Percentiles rank a stretch among this genome's conserved stretches.
Evolutionary conservation across 2,113 vertebrate species (phyloP).

Genomic region (Scortum barcoo): DNA sequence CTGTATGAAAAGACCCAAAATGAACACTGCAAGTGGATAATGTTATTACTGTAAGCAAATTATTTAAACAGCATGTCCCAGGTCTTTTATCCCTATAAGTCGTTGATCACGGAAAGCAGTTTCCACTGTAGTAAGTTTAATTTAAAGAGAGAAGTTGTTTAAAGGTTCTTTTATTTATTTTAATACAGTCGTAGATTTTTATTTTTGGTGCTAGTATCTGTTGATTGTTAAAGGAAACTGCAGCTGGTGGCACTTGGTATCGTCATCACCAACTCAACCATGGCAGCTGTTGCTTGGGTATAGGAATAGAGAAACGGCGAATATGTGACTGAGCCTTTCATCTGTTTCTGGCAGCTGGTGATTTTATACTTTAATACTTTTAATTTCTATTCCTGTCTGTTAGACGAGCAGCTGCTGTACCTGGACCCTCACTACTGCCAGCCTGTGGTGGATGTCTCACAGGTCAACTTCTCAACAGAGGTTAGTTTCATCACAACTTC

Average conservation of each 20-base stretch:
- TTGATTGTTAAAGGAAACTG: neutral
- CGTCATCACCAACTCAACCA: neutral
- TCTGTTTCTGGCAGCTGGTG: neutral
- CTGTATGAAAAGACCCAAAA: no score
- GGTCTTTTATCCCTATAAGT: no score
- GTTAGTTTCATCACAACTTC: conserved; percentile 82
- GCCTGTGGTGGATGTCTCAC: conserved; percentile 87
- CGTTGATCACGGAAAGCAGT: no score
- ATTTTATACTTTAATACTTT: conserved; percentile 7
- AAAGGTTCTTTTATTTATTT: neutral
- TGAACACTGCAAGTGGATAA: no score
- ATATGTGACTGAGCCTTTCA: neutral
- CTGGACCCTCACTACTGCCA: conserved; percentile 96
- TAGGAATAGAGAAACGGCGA: neutral
- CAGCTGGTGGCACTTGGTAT: neutral
- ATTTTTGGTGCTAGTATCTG: neutral
- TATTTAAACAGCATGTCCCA: no score
- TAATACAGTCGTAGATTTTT: neutral
- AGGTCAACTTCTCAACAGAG: conserved; percentile 88
- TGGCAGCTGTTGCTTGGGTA: neutral
- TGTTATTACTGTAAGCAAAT: no score
- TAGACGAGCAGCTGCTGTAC: conserved; percentile 93
- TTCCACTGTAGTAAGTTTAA: neutral
- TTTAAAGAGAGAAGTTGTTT: neutral
- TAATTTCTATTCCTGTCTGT: conserved; percentile 24